These are phyloP conservation scores for Irena cyanogastra DNA, from an alignment of 2,113 vertebrate species.

Conservation along the genomic window DNA sequence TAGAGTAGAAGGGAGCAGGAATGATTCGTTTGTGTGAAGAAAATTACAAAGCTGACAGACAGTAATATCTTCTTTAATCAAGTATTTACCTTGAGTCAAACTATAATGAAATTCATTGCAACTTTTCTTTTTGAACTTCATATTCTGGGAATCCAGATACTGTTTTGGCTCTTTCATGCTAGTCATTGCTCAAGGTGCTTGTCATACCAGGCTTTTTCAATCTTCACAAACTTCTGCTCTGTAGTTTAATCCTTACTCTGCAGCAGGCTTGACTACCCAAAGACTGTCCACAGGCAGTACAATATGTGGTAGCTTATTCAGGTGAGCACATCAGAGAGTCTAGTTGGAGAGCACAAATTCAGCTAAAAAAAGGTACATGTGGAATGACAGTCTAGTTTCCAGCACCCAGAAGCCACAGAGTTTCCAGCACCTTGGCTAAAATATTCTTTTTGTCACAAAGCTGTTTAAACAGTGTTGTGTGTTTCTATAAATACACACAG, in stretches of 20 bases:
- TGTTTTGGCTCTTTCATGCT: neutral
- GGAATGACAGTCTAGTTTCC: neutral
- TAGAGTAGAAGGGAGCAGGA: neutral
- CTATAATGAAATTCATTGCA: neutral
- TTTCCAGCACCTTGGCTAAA: neutral
- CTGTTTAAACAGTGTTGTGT: neutral
- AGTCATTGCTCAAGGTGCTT: neutral
- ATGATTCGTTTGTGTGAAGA: slow-evolving; percentile 7
- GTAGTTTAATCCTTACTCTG: neutral
- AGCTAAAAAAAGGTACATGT: neutral
- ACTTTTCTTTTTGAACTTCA: neutral
- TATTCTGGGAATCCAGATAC: neutral
- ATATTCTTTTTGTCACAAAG: neutral
- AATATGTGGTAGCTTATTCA: neutral
- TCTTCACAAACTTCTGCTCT: neutral
- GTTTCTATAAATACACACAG: neutral
- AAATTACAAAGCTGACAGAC: slow-evolving; percentile 25
- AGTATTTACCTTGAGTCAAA: slow-evolving; percentile 18
- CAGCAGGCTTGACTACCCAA: neutral
- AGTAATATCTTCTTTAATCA: slow-evolving; percentile 17
- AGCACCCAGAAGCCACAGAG: neutral
- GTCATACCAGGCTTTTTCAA: neutral
- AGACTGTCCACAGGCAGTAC: neutral
- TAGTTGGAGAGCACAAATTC: neutral
- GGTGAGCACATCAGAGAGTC: neutral